Percentiles rank a stretch among this genome's conserved stretches.
Conservation (phyloP, 2,888 invertebrate genomes). For the Orthosia incerta region DNA sequence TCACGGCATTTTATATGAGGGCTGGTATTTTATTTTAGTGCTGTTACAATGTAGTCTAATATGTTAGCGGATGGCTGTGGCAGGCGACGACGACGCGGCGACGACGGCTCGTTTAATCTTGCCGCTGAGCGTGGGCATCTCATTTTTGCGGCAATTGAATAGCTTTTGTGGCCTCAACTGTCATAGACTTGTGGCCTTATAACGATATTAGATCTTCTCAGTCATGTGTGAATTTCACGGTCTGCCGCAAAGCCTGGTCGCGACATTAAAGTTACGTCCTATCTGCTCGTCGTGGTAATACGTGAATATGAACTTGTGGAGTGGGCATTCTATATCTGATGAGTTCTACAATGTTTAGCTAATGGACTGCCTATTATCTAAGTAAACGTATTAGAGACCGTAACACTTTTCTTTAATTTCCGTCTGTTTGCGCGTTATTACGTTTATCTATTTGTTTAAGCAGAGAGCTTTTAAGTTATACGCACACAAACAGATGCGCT, state of each 20-base stretch:
- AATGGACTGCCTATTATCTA: conserved; percentile 42
- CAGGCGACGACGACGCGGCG: conserved; percentile 70
- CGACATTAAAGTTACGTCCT: conserved; percentile 29
- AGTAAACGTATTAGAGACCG: conserved; percentile 58
- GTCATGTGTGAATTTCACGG: conserved; percentile 40
- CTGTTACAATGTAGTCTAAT: conserved; percentile 79
- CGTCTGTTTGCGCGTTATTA: conserved; percentile 50
- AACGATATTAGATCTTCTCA: conserved; percentile 42
- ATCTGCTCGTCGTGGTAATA: conserved; percentile 15
- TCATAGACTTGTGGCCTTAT: conserved; percentile 32
- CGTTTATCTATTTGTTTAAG: conserved; percentile 61
- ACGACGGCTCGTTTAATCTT: conserved; percentile 74
- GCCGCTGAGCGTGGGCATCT: conserved; percentile 73
- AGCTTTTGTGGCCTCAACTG: conserved; percentile 39
- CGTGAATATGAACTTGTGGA: conserved; percentile 25
- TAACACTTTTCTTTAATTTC: conserved; percentile 64
- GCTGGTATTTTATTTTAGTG: conserved; percentile 76
- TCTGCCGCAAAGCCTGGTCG: conserved; percentile 25
- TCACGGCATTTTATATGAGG: conserved; percentile 60
- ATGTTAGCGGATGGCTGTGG: conserved; percentile 79
- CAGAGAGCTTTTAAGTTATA: conserved; percentile 62
- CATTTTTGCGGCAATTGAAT: conserved; percentile 71
- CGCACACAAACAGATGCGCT: conserved; percentile 49
- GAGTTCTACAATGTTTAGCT: conserved; percentile 31
- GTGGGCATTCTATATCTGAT: conserved; percentile 17